Conservation (phyloP, 2,888 invertebrate species). For the Paralinhomoeus sp. region DNA sequence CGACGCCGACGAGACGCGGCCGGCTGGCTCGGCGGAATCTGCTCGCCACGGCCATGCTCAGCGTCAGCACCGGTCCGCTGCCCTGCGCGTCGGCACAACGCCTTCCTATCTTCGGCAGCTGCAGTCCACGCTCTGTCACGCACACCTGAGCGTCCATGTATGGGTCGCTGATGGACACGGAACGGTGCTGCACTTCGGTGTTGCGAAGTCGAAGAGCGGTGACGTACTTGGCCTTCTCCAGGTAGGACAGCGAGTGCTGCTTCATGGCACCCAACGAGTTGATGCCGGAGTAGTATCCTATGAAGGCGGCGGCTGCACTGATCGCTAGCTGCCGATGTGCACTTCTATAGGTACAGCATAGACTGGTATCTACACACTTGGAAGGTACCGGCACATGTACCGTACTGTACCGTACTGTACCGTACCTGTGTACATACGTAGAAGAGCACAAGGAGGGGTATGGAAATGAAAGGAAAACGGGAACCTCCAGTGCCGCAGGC, state of each 20-base stretch:
- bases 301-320: background rate
- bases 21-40: constrained; percentile 1
- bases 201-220: constrained; percentile 1
- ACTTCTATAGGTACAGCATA: too few species aligned
- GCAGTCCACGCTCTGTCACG: background rate
- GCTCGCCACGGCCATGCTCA: constrained; percentile 5
- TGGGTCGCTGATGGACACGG: constrained; percentile 1
- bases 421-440: too few species aligned
- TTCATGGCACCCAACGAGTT: constrained; percentile 1
- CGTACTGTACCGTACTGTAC: too few species aligned
- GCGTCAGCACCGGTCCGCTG: constrained; percentile 3
- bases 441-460: too few species aligned
- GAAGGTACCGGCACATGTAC: too few species aligned
- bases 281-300: constrained; percentile 1
- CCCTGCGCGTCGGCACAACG: background rate
- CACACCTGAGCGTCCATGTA: constrained; percentile 6
- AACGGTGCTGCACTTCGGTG: background rate
- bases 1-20: constrained; percentile 4
- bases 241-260: background rate
- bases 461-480: too few species aligned
- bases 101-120: background rate
- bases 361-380: too few species aligned
- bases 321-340: too few species aligned
- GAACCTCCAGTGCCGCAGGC: constrained; percentile 32
- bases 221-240: constrained; percentile 1